Evolutionary conservation across 2,888 invertebrate species (phyloP).

Genomic region (Diarsia mendica): DNA sequence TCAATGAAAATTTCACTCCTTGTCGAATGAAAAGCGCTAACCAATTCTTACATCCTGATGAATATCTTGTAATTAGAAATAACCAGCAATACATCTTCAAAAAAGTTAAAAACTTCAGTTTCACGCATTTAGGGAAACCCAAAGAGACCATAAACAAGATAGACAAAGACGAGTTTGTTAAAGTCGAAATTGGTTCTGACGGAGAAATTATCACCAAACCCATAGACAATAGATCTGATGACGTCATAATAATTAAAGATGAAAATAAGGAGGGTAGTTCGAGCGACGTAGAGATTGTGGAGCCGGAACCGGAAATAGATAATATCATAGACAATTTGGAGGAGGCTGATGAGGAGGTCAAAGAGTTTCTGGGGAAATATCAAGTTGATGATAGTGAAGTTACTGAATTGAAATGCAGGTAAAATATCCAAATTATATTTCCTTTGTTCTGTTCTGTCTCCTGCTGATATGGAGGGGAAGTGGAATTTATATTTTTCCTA

Average conservation of each 20-base stretch:
- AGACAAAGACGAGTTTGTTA: slow-evolving; percentile 79
- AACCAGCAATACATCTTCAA: slow-evolving; percentile 87
- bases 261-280: slow-evolving; percentile 75
- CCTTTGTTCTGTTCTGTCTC: not conserved
- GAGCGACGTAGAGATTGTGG: slow-evolving; percentile 85
- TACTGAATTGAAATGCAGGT: slow-evolving; percentile 84
- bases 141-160: slow-evolving; percentile 66
- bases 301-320: slow-evolving; percentile 80
- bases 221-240: slow-evolving; percentile 75
- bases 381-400: slow-evolving; percentile 70
- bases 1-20: slow-evolving; percentile 81
- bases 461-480: too few species aligned
- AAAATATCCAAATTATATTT: slow-evolving; percentile 16
- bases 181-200: slow-evolving; percentile 85
- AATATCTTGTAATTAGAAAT: slow-evolving; percentile 85
- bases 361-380: slow-evolving; percentile 85
- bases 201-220: slow-evolving; percentile 83
- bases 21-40: slow-evolving; percentile 82
- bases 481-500: too few species aligned
- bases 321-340: slow-evolving; percentile 85
- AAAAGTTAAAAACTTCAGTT: slow-evolving; percentile 76
- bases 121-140: slow-evolving; percentile 60
- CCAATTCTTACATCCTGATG: slow-evolving; percentile 81
- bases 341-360: slow-evolving; percentile 85
- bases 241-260: slow-evolving; percentile 76